Base-by-base conservation (phyloP, 2,888 invertebrate genomes). In the Heterodera filipjevi region DNA sequence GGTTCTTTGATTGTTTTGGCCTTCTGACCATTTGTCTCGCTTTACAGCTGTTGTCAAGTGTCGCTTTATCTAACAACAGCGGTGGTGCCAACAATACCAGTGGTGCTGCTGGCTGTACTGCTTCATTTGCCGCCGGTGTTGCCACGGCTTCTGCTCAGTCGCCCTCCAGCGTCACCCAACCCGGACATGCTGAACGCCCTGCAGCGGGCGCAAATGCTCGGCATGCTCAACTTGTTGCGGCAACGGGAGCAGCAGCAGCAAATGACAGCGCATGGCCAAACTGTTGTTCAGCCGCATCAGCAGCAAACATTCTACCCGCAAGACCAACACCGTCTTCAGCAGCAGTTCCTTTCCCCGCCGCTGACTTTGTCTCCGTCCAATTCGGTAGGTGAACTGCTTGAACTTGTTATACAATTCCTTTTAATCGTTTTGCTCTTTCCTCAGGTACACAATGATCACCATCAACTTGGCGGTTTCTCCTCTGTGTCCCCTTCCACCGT, bases 271-370 rank as follows among this genome's bases (percentile, higher is more conserved):
- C 59, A 59, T 59, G 59, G 59, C n/a, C n/a, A 8, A 59, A 59
- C 59, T 8, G 8, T 22, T 8, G n/a, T n/a, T 5, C n/a, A 22
- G 19, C 59, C n/a, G 27, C 59, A 59, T 8, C 59, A n/a, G 59
- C 59, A 59, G 12, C 59, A 59, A n/a, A 5, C 3, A 8, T 59
- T n/a, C 59, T n/a, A 10, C 8, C 59, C 19, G 22, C n/a, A 59
- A 27, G n/a, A 59, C 10, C 59, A 59, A 0, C 59, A n/a, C 22
- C 59, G n/a, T 59, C 59, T n/a, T n/a, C 59, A 59, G 68, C 68
- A 68, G 14, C 68, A 68, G 32, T 68, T 68, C 22, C 68, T 68
- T 22, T 68, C 68, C 16, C 68, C 68, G 19, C 68, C 68, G 68
- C 22, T 68, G 68, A 68, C 68, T 19, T 33, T 68, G 19, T 68